Conservation (phyloP, 2,113 vertebrate species). For the Synchiropus splendidus region DNA sequence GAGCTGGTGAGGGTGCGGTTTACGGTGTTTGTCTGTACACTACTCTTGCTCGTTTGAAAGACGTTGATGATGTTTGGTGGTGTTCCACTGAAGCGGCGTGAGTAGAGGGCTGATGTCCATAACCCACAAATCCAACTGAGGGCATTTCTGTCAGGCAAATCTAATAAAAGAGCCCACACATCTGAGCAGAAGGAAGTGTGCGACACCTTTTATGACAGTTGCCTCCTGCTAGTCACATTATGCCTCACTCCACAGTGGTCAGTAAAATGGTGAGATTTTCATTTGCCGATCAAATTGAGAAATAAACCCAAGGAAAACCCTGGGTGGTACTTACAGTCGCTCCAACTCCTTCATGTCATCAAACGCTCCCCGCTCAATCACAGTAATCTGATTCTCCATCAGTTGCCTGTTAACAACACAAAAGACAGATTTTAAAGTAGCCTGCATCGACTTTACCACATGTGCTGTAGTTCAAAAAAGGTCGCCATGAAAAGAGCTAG, state of each 20-base stretch:
- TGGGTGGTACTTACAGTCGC: slow-evolving; percentile 82
- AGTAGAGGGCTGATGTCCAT: slow-evolving; percentile 43
- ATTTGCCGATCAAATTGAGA: slow-evolving; percentile 21
- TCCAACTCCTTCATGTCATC: slow-evolving; percentile 98
- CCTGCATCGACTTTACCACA: no score
- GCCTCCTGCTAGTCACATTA: slow-evolving; percentile 29
- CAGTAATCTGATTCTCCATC: slow-evolving; percentile 96
- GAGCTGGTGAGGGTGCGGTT: slow-evolving; percentile 48
- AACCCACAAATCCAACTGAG: slow-evolving; percentile 50
- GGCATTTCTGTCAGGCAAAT: slow-evolving; percentile 46
- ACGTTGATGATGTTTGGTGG: slow-evolving; percentile 41
- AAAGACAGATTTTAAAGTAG: slow-evolving; percentile 8
- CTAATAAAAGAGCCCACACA: slow-evolving; percentile 41
- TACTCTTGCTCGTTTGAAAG: slow-evolving; percentile 49
- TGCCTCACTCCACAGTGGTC: slow-evolving; percentile 8
- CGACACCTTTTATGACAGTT: slow-evolving; percentile 15
- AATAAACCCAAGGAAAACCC: slow-evolving; percentile 13
- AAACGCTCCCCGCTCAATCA: slow-evolving; percentile 87
- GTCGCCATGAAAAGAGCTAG: slow-evolving; percentile 16
- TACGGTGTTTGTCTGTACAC: slow-evolving; percentile 50
- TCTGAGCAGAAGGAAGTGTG: slow-evolving; percentile 31
- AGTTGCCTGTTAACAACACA: slow-evolving; percentile 75
- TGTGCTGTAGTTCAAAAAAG: slow-evolving; percentile 21
- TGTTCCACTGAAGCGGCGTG: slow-evolving; percentile 50
- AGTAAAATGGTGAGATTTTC: slow-evolving; percentile 6